A percentile compares a stretch with the other conserved stretches of the same genome.
Evolutionary conservation across 2,797 vertebrate species (phyloP).

Genomic region (Tapirus indicus): DNA sequence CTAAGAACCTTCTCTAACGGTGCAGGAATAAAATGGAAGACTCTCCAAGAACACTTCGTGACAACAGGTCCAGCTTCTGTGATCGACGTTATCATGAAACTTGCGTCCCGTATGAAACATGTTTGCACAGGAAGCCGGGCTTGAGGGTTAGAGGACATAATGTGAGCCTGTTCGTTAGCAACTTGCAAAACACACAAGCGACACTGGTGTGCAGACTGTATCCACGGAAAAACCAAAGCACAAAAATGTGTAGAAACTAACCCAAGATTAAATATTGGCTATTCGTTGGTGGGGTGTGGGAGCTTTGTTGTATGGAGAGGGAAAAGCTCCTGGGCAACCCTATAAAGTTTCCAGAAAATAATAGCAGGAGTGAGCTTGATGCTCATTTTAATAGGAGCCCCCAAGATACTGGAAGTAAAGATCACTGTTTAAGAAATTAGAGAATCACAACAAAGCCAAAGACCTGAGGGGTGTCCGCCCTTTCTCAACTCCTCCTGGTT

Average conservation of each 20-base stretch:
- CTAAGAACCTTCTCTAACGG: not conserved
- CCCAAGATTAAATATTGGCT: not conserved
- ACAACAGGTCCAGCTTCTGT: not conserved
- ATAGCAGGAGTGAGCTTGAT: not conserved
- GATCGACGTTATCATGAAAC: not conserved
- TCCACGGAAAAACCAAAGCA: not conserved
- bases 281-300: not conserved
- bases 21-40: not conserved
- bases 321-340: not conserved
- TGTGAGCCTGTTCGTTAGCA: not conserved
- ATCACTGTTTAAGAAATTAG: not conserved
- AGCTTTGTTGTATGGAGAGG: not conserved
- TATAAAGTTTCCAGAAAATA: not conserved
- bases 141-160: not conserved
- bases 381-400: not conserved
- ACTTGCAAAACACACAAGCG: not conserved
- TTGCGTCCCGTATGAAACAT: rapidly evolving
- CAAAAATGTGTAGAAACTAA: not conserved
- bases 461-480: constrained; percentile 74
- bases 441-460: not conserved
- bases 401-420: not conserved
- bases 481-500: constrained; percentile 44
- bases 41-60: not conserved
- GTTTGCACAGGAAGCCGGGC: not conserved
- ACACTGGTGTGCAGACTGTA: not conserved